Base-by-base conservation (phyloP, 2,888 invertebrate genomes). In the Ornithoptera priamus region DNA sequence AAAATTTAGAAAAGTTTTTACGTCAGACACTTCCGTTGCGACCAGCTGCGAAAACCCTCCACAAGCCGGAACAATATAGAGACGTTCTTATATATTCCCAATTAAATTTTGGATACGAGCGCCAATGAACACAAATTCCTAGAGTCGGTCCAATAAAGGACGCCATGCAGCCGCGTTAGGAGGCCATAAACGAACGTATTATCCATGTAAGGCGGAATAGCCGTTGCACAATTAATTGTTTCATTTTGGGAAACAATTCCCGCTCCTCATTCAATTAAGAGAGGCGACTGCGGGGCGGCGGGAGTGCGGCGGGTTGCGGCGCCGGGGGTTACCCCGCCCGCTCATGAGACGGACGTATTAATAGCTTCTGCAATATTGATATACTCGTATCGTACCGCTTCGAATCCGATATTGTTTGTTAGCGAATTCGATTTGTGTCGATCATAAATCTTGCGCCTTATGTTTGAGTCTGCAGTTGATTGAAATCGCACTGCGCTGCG, bases 201-300 rank as follows among this genome's bases (percentile, higher is more conserved):
- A 92, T 92, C 92, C 92, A 92, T 92, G 92, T 92, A 92, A 92
- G 92, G 91, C 92, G 90, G 87, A 90, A 92, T 92, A 91, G 92
- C 92, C 92, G 92, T 92, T 92, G 92, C 92, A 92, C 92, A 92
- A 92, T 92, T 92, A 92, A 92, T 92, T 92, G 92, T 92, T 92
- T 92, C 92, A 92, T 92, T 92, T 92, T 92, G 92, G 92, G 92
- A 92, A 92, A 92, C 92, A 92, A 92, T 92, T 92, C 91, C 92
- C 92, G 91, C 92, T 92, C 92, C 92, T 92, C 92, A 92, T 92
- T 92, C 92, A 92, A 92, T 92, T 92, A 92, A 91, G 92, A 92
- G 92, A 89, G 92, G 90, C 92, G 92, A 89, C 87, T 84, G 85
- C 82, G 86, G 87, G 86, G 83, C 78, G 82, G 79, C 78, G 77